Evolutionary conservation across 2,797 vertebrate species (phyloP).

Genomic region (Karalla daura): DNA sequence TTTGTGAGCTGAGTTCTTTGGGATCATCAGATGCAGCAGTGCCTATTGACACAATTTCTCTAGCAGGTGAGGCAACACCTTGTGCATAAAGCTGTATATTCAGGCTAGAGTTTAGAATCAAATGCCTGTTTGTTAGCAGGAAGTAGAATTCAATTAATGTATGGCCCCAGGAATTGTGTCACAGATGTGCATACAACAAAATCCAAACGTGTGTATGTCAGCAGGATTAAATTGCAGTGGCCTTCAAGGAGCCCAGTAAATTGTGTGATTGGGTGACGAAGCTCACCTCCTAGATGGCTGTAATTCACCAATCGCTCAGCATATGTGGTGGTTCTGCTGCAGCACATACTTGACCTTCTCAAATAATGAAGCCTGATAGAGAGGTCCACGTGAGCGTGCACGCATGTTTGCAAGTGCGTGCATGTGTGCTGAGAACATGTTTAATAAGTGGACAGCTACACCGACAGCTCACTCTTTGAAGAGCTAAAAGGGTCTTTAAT

Average conservation of each 20-base stretch:
- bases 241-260: constrained; percentile 71
- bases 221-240: constrained; percentile 66
- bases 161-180: constrained; percentile 26
- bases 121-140: constrained; percentile 16
- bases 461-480: constrained; percentile 69
- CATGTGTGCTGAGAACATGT: constrained; percentile 67
- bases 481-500: constrained; percentile 78
- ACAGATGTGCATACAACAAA: background rate
- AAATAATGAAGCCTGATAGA: constrained; percentile 50
- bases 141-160: constrained; percentile 53
- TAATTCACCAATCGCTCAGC: constrained; percentile 70
- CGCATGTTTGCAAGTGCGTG: constrained; percentile 13
- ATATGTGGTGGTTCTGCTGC: constrained; percentile 64
- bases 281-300: constrained; percentile 67
- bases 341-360: constrained; percentile 75
- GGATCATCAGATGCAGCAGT: background rate
- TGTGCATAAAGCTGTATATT: background rate
- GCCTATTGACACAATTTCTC: background rate
- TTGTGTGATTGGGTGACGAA: constrained; percentile 71
- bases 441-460: constrained; percentile 79
- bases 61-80: background rate
- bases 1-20: constrained; percentile 32
- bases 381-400: constrained; percentile 29
- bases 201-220: constrained; percentile 6
- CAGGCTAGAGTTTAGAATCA: constrained; percentile 27